Evolutionary conservation across 2,888 invertebrate genomes (phyloP).

Genomic region (Panzeria rudis): DNA sequence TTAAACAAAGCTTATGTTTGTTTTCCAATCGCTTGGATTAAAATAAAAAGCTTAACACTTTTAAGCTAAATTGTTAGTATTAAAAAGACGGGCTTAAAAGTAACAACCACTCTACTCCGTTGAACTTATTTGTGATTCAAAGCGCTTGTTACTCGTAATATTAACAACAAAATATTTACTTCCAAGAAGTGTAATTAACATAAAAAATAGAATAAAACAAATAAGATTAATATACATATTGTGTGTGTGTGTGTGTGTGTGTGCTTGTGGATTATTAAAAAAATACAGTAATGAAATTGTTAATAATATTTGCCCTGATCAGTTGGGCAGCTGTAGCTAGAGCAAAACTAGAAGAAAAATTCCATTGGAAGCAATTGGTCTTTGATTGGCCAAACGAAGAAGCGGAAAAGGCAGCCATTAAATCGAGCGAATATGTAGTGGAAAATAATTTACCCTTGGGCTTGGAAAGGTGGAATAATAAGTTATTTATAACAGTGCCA

Average conservation of each 20-base stretch:
- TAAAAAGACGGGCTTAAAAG: conserved; percentile 39
- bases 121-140: not conserved
- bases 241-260: not conserved
- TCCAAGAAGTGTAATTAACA: conserved; percentile 34
- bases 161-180: not conserved
- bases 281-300: conserved; percentile 56
- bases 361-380: conserved; percentile 88
- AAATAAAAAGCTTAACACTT: conserved; percentile 61
- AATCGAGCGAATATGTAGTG: conserved; percentile 86
- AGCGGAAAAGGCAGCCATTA: conserved; percentile 86
- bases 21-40: conserved; percentile 38
- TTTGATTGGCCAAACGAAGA: conserved; percentile 88
- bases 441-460: conserved; percentile 89
- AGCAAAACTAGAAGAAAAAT: conserved; percentile 86
- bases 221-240: not conserved
- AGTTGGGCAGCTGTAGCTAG: conserved; percentile 67
- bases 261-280: not conserved
- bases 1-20: conserved; percentile 40
- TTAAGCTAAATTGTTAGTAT: conserved; percentile 43
- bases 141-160: not conserved
- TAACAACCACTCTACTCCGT: not conserved
- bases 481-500: conserved; percentile 88
- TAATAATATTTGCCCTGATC: conserved; percentile 23
- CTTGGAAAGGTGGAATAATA: conserved; percentile 88
- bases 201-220: not conserved